These are phyloP conservation scores for Cavia aperea DNA, from an alignment of 2,113 vertebrate species.

Conservation along the genomic window DNA sequence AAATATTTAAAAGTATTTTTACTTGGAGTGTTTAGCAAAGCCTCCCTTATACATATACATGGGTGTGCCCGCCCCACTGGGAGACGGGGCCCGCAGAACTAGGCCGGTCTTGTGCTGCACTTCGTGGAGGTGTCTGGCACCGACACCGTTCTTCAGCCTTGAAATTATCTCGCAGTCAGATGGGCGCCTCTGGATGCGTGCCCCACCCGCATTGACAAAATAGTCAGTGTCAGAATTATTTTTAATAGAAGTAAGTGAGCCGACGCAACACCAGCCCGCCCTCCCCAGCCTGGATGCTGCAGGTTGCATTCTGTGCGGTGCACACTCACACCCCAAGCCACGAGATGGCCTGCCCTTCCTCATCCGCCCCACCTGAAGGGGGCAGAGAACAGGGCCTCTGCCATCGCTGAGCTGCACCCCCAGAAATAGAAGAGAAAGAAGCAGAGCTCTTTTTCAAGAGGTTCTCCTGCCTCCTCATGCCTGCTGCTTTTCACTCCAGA, in stretches of 20 bases:
- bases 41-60: conserved; percentile 55
- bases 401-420: neutral
- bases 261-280: neutral
- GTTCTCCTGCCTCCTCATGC: neutral
- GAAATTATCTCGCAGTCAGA: conserved; percentile 43
- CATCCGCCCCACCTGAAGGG: neutral
- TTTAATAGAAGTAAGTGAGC: conserved; percentile 50
- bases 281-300: neutral
- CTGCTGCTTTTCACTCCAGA: neutral
- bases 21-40: conserved; percentile 34
- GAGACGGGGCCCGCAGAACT: accelerated
- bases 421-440: neutral
- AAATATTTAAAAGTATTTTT: conserved; percentile 54
- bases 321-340: neutral
- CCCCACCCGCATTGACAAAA: conserved; percentile 7
- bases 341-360: neutral
- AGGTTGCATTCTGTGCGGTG: neutral
- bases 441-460: neutral
- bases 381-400: neutral
- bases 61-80: neutral
- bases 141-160: conserved; percentile 15
- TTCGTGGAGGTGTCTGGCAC: neutral
- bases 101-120: neutral
- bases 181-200: conserved; percentile 32
- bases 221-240: conserved; percentile 46